These are phyloP conservation scores for Choloepus didactylus DNA, from an alignment of 2,797 vertebrate genomes.

Conservation along the genomic window DNA sequence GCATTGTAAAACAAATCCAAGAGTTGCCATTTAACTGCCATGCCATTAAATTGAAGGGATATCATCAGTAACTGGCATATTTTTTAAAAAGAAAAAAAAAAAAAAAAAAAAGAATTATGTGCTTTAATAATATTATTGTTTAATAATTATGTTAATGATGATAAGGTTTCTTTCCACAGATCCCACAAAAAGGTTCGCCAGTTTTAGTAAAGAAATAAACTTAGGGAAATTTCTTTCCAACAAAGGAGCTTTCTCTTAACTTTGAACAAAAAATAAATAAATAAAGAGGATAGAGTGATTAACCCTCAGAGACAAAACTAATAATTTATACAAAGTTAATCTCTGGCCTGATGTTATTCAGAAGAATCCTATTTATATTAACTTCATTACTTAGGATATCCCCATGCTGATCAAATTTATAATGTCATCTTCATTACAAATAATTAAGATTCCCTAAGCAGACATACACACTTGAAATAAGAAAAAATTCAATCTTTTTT, in stretches of 20 bases:
- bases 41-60: not conserved
- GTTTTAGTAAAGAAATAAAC: slow-evolving; percentile 71
- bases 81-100: not conserved
- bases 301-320: slow-evolving; percentile 76
- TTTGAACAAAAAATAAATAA: slow-evolving; percentile 58
- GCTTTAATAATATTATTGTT: not conserved
- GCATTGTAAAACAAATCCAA: slow-evolving; percentile 9
- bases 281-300: slow-evolving; percentile 50
- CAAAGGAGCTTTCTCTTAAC: slow-evolving; percentile 43
- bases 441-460: slow-evolving; percentile 84
- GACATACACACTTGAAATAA: slow-evolving; percentile 74
- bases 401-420: slow-evolving; percentile 65
- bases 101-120: not conserved
- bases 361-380: slow-evolving; percentile 55
- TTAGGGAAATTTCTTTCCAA: slow-evolving; percentile 63
- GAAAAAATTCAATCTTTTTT: slow-evolving; percentile 69
- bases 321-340: slow-evolving; percentile 77
- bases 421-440: slow-evolving; percentile 84
- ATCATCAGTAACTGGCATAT: not conserved
- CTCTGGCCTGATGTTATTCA: slow-evolving; percentile 71
- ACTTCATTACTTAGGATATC: slow-evolving; percentile 70
- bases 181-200: not conserved
- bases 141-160: not conserved
- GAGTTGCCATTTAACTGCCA: not conserved
- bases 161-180: slow-evolving; percentile 14